Evolutionary conservation across 2,797 vertebrate species (phyloP), one percentile per base, ranked within the genome.

Genomic region (Eulemur mongoz): DNA sequence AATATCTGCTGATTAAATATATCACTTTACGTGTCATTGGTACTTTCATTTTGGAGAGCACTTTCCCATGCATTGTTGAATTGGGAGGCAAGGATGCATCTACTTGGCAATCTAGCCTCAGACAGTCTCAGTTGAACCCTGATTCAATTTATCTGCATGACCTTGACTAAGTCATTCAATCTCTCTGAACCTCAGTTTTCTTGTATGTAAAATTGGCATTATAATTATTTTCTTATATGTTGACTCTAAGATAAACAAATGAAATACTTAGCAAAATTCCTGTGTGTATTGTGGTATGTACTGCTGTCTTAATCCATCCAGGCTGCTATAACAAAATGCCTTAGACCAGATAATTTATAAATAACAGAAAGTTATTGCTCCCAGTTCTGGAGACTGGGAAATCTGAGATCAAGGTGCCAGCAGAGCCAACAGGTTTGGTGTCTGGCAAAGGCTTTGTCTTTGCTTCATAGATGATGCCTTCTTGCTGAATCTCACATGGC

Each of bases 41-140:
- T 30, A 6, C 38, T 63, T 83, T 45, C 32, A 43, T 32, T 83
- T 30, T n/a, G 22, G 83, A 63, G 23, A 32, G 38, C 27, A 65
- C 17, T 23, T 38, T 52, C 22, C 23, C 2, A 18, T 35, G 13
- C 20, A 32, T 8, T 50, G 3, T 13, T 30, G 20, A 30, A 3
- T 30, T 9, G 4, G 9, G 9, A 61, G n/a, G 72, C 5, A 27
- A 4, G 22, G 8, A 20, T 20, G 1, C n/a, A 2, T 50, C 10
- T n/a, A 38, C 4, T 8, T 30, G 89, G n/a, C 20, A 84, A 35
- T 54, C 4, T 12, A 22, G 12, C 35, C 40, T 83, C 54, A 40
- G 14, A 69, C 1, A 9, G 40, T 59, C n/a, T 1, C 61, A 14
- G 1, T 35, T 83, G 35, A 86, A 30, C 30, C 0, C 43, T 38